phyloP scores from a whole-genome alignment of 64 coral and sea anemone species.

The Pachyseris speciosa region DNA sequence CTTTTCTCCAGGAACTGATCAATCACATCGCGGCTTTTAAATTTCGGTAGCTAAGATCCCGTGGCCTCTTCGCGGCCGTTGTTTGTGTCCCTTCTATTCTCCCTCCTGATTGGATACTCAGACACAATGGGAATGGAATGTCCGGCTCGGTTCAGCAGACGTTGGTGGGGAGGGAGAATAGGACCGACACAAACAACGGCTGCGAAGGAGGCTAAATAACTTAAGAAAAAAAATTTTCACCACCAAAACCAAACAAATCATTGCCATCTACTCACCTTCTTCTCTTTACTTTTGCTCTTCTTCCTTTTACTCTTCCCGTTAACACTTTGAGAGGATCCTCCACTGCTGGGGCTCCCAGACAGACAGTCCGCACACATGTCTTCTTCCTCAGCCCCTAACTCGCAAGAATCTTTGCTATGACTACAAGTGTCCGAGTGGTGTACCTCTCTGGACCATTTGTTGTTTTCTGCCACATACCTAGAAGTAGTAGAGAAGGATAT shows the following conservation, averaged over 20 bases:
- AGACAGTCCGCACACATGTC: slow-evolving; percentile 45
- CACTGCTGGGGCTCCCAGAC: slow-evolving; percentile 29
- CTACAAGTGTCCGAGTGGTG: slow-evolving; percentile 17
- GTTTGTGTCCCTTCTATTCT: too few species aligned
- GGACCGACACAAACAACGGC: too few species aligned
- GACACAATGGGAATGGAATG: too few species aligned
- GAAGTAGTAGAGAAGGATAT: neutral
- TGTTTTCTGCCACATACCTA: slow-evolving; percentile 12
- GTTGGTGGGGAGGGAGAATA: too few species aligned
- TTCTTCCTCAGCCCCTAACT: slow-evolving; percentile 19
- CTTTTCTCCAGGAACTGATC: too few species aligned
- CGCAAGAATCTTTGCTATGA: neutral
- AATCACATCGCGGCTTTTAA: too few species aligned
- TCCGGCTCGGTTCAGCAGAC: too few species aligned
- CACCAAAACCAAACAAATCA: neutral
- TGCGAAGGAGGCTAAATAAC: too few species aligned
- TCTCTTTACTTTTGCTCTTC: slow-evolving; percentile 56
- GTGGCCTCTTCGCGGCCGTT: too few species aligned
- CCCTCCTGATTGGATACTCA: too few species aligned
- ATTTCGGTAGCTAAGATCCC: too few species aligned
- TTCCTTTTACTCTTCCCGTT: slow-evolving; percentile 27
- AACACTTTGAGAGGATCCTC: neutral
- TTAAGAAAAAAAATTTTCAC: too few species aligned
- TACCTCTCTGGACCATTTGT: slow-evolving; percentile 6
- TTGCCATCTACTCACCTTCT: slow-evolving; percentile 4